Percentiles rank a stretch among this genome's conserved stretches.
phyloP scores from a whole-genome alignment of 2,888 invertebrate species.

The Isoperla grammatica region DNA sequence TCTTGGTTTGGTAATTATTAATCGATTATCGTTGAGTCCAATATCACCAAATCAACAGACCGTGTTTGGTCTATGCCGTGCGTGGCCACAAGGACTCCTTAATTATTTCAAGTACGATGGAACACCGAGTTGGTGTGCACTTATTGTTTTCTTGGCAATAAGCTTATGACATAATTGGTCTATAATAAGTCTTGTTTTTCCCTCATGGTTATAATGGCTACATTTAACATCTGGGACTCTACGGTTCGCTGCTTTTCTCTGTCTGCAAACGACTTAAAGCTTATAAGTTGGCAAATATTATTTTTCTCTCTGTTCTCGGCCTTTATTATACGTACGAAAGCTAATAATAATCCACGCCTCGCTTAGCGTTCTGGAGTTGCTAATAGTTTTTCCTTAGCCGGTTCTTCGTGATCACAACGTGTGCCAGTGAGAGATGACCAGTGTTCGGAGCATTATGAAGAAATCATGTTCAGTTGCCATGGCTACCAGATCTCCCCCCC shows the following conservation, averaged over 20 bases:
- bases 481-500: slow-evolving; percentile 16
- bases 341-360: slow-evolving; percentile 24
- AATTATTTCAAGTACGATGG: too few species aligned
- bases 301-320: slow-evolving; percentile 15
- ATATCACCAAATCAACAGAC: not conserved
- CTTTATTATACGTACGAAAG: slow-evolving; percentile 24
- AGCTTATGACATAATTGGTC: too few species aligned
- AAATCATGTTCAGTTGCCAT: slow-evolving; percentile 27
- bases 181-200: too few species aligned
- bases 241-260: slow-evolving; percentile 10
- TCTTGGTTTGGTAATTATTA: not conserved
- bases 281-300: slow-evolving; percentile 16
- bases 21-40: not conserved
- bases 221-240: slow-evolving; percentile 18
- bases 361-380: slow-evolving; percentile 17
- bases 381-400: slow-evolving; percentile 21
- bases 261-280: not conserved
- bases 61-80: too few species aligned
- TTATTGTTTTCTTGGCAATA: too few species aligned
- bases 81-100: too few species aligned
- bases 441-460: slow-evolving; percentile 24
- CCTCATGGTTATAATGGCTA: slow-evolving; percentile 10
- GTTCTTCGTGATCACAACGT: slow-evolving; percentile 9
- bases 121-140: too few species aligned
- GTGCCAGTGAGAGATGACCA: slow-evolving; percentile 15